Evolutionary conservation across 92 coral and sea anemone genomes (phyloP), one percentile per base, ranked within the genome.

Genomic region (Micromussa lordhowensis): DNA sequence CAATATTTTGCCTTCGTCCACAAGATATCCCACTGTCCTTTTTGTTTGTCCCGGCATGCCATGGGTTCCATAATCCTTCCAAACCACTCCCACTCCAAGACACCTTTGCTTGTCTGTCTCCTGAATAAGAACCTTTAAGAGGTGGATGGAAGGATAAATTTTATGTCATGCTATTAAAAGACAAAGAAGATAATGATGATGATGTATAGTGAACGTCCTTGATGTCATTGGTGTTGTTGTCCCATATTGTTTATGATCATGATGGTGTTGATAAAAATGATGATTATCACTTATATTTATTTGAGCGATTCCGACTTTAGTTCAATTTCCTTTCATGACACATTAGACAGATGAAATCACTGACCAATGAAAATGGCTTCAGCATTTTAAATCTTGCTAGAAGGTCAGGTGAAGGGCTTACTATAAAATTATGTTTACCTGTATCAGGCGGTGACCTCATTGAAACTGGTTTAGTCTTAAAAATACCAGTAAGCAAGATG

Each of bases 1-100:
- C 38, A 81, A 81, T 64, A 83, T 68, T 69, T 70, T 83, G 49
- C 87, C 87, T 71, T 83, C 79, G 16, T 83, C 66, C 53, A 72
- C 79, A 29, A 69, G 48, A 31, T 71, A 83, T 2, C 87, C 87
- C 29, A 83, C 87, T 4, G 87, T 83, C 11, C 28, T 28, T 2
- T 18, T 0, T 0, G 1, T 3, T 17, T n/a, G 12, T 18, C 87
- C 87, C 54, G 87, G 87, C 87, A 83, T 83, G 22, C 19, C 5
- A 13, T 83, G 87, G 51, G 29, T 49, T 21, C 55, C 69, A 22
- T 51, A 70, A 55, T 48, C 16, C 44, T 71, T 19, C 77, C 77
- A 83, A 70, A 83, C 87, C 48, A 83, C 87, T 22, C 87, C 87
- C 21, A 83, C 79, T 17, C 79, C 87, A 26, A 83, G 38, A 51